phyloP scores from a whole-genome alignment of 1,140 invertebrate species.

The Drosophila bocki region DNA sequence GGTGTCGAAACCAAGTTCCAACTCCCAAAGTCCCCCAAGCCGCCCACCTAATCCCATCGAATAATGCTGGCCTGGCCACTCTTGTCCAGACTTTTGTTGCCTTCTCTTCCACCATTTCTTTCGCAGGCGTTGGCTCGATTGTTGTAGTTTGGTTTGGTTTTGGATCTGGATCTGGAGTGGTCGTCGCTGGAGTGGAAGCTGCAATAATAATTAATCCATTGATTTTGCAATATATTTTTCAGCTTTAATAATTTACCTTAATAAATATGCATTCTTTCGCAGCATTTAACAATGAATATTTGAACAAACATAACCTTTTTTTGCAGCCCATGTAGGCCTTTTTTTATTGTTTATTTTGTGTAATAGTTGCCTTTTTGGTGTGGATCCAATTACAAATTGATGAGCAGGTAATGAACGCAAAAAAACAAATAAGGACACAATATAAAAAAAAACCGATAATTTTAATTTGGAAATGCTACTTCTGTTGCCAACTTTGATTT shows the following conservation, averaged over 20 bases:
- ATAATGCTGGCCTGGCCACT: slow-evolving; percentile 41
- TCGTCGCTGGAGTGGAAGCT: slow-evolving; percentile 30
- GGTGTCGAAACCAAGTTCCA: slow-evolving; percentile 34
- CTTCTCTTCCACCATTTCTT: slow-evolving; percentile 34
- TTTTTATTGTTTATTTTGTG: background rate
- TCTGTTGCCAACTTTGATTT: slow-evolving; percentile 52
- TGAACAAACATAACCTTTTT: slow-evolving; percentile 36
- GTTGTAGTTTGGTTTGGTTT: slow-evolving; percentile 80
- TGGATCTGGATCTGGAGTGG: slow-evolving; percentile 42
- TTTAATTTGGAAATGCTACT: slow-evolving; percentile 44
- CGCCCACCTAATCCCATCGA: slow-evolving; percentile 42
- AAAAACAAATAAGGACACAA: slow-evolving; percentile 1
- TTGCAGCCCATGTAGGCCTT: slow-evolving; percentile 23
- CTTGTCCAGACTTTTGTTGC: slow-evolving; percentile 40
- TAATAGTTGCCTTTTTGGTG: slow-evolving; percentile 9
- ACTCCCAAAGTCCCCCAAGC: slow-evolving; percentile 33
- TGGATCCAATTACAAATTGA: slow-evolving; percentile 68
- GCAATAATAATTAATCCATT: slow-evolving; percentile 72
- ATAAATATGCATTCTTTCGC: slow-evolving; percentile 50
- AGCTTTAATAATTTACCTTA: slow-evolving; percentile 70
- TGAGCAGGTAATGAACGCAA: slow-evolving; percentile 63
- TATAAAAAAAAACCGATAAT: slow-evolving; percentile 27
- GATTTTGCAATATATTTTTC: slow-evolving; percentile 58
- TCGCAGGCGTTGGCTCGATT: slow-evolving; percentile 61
- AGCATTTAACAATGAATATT: slow-evolving; percentile 60